Evolutionary conservation across 2,888 invertebrate genomes (phyloP), one percentile per base, ranked within the genome.

Genomic region (Electrophaes corylata): DNA sequence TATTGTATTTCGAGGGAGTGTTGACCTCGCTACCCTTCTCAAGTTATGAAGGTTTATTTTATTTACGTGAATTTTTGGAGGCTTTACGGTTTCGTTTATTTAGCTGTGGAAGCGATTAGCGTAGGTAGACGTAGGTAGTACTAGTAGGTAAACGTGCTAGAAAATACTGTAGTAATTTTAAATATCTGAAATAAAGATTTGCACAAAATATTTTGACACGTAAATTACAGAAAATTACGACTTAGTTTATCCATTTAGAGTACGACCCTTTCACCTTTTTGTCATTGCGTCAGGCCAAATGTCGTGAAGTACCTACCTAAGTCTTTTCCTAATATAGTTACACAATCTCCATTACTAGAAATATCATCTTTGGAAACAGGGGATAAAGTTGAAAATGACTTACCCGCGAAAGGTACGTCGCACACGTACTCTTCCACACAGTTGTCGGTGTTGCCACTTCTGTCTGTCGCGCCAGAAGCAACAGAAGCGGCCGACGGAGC

Each of bases 371-470:
- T 16, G 16, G 1, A 19, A 20, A 19, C 39, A 39, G 12, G 6
- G 3, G 10, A 35, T 19, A 31, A 20, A 14, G 14, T 19, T 35
- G 4, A 35, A 31, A 45, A 11, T 45, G 5, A 55, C 93, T 94
- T 88, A 96, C 97, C 97, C 87, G 97, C 97, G 91, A 97, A 97
- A 63, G 97, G 97, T 63, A 95, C 94, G 82, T 97, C 97, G 61
- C 96, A 95, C 66, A 96, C 94, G 83, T 95, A 96, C 85, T 97
- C 96, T 86, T 97, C 96, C 58, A 96, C 95, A 73, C 94, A 94
- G 91, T 95, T 95, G 86, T 97, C 97, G 4, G 95, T 95, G 67
- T 95, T 95, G 67, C 96, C 95, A 79, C 96, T 96, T 81, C 97
- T 95, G 57, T 96, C 93, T 6, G 96, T 96, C 47, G 96, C 96